These are phyloP conservation scores for Battus philenor DNA, from an alignment of 1,140 invertebrate species.

Conservation along the genomic window DNA sequence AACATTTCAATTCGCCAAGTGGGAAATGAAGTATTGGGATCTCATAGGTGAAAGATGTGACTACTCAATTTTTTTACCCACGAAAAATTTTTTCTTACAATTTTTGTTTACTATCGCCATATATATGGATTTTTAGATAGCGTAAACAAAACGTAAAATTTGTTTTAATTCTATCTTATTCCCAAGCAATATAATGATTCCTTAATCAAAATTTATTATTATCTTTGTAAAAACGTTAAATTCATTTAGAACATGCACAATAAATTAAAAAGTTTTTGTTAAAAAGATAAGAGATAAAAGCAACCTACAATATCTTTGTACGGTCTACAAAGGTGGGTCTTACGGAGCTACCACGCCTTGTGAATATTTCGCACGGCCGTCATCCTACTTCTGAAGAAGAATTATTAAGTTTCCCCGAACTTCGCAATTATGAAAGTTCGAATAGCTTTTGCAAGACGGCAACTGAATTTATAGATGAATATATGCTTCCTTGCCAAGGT, in stretches of 20 bases:
- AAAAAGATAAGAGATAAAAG: slow-evolving; percentile 34
- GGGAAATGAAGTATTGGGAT: slow-evolving; percentile 57
- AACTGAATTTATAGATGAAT: slow-evolving; percentile 74
- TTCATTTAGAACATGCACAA: no score
- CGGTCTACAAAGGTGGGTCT: slow-evolving; percentile 47
- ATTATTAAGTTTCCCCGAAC: slow-evolving; percentile 74
- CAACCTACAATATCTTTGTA: slow-evolving; percentile 45
- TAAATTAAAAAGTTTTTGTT: slow-evolving; percentile 3
- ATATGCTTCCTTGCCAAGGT: slow-evolving; percentile 49
- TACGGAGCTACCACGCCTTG: slow-evolving; percentile 52
- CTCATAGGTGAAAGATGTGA: slow-evolving; percentile 39
- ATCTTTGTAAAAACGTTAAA: no score
- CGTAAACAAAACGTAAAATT: no score
- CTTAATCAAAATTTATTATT: no score
- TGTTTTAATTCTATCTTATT: no score
- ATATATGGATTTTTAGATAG: slow-evolving; percentile 8
- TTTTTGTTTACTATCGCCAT: neutral
- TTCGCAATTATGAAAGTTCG: slow-evolving; percentile 75
- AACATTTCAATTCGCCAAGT: slow-evolving; percentile 66
- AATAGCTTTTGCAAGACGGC: slow-evolving; percentile 72
- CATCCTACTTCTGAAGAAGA: slow-evolving; percentile 73
- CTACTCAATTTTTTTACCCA: slow-evolving; percentile 34
- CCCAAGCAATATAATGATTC: no score
- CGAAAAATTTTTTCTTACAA: no score
- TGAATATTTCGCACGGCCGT: slow-evolving; percentile 69